A percentile compares a stretch with the other conserved stretches of the same genome.
Conservation (phyloP, 1,140 invertebrate genomes). For the Yoshiicerus persimilis region DNA sequence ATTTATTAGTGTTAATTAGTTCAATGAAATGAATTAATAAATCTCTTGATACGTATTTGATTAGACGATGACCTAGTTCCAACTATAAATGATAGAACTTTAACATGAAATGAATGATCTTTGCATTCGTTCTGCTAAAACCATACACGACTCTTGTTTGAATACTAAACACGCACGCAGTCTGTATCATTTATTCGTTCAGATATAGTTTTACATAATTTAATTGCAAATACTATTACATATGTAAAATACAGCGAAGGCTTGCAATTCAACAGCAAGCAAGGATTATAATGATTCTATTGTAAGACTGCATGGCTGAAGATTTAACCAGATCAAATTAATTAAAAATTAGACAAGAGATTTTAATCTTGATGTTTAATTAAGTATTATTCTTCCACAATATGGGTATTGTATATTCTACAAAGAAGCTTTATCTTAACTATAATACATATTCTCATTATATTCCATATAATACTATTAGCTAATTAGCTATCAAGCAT, state of each 20-base stretch:
- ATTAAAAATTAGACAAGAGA: not conserved
- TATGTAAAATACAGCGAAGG: not conserved
- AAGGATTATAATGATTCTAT: not conserved
- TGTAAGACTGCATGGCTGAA: not conserved
- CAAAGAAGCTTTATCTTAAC: too few species aligned
- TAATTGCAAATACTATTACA: not conserved
- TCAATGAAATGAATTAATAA: not conserved
- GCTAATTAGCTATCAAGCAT: too few species aligned
- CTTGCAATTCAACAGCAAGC: not conserved
- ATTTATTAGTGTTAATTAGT: not conserved
- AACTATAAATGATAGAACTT: not conserved
- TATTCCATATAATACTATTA: too few species aligned
- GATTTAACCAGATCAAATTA: not conserved
- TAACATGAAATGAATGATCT: not conserved
- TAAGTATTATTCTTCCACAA: too few species aligned
- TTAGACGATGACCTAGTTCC: not conserved
- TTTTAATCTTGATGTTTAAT: not conserved
- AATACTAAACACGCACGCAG: too few species aligned
- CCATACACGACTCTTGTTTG: not conserved
- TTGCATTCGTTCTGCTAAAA: not conserved
- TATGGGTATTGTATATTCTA: too few species aligned
- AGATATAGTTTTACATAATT: not conserved
- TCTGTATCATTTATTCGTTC: too few species aligned
- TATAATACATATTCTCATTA: too few species aligned
- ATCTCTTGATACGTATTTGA: not conserved